Evolutionary conservation across 2,888 invertebrate species (phyloP), one percentile per base, ranked within the genome.

Genomic region (Apoda limacodes): DNA sequence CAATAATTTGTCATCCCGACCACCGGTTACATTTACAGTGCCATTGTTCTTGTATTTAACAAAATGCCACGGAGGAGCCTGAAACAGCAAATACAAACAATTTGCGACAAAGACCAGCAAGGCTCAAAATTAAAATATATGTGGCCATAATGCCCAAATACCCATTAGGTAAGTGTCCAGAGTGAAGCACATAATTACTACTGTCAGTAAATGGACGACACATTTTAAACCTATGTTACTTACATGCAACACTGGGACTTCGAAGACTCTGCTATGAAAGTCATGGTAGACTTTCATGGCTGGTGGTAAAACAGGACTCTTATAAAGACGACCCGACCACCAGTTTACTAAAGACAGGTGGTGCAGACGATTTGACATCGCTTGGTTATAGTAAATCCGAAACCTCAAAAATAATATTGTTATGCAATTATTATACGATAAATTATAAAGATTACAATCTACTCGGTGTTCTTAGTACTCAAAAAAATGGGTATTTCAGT

Each of bases 21-120:
- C 90, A 1, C 89, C 89, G 1, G 85, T 81, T 2, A 89, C 88
- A 42, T 78, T 69, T 22, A 85, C 59, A 17, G 59, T 62, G 1
- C 70, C 69, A 33, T 78, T 80, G 42, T 87, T 87, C 35, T 75
- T 75, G 54, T 87, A 87, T 32, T 66, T 76, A 1, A 90, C 88
- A 58, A 89, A 90, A 63, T 88, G 86, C 90, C 90, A 90, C 1
- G 90, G 90, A 1, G 90, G 90, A 2, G 85, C 84, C 85, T 86
- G 30, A 13, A 32, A n/a, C n/a, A n/a, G n/a, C n/a, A n/a, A n/a
- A n/a, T n/a, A n/a, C n/a, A n/a, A n/a, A n/a, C n/a, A 30, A 11
- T 12, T 7, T 4, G 9, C n/a, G n/a, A n/a, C n/a, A n/a, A n/a
- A n/a, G n/a, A n/a, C n/a, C 11, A 25, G 11, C 11, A 7, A 7